These are phyloP conservation scores for Apaloderma vittatum DNA, from an alignment of 2,113 vertebrate genomes.

Conservation along the genomic window DNA sequence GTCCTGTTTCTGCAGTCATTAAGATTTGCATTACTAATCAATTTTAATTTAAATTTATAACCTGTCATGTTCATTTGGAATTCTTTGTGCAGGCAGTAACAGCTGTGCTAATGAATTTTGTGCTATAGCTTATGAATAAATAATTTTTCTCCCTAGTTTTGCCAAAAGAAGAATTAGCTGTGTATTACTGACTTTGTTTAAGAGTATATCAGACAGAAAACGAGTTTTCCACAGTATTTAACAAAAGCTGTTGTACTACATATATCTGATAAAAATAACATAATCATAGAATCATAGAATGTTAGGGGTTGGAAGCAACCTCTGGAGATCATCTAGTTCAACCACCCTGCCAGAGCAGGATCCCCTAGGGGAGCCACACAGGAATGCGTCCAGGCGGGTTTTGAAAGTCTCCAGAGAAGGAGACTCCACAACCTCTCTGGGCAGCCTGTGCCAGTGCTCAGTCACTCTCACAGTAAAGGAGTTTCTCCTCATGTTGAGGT, in stretches of 20 bases:
- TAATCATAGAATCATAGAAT: no score
- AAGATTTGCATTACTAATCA: conserved; percentile 68
- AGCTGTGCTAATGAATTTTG: conserved; percentile 74
- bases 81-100: conserved; percentile 58
- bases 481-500: no score
- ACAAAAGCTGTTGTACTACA: background rate
- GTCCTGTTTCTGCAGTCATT: conserved; percentile 39
- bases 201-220: background rate
- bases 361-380: no score
- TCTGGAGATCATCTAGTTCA: no score
- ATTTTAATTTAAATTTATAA: conserved; percentile 75
- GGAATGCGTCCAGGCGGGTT: no score
- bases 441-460: no score
- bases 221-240: background rate
- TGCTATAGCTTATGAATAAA: conserved; percentile 60
- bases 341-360: no score
- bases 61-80: conserved; percentile 61
- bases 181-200: background rate
- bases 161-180: background rate
- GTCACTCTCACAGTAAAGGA: no score
- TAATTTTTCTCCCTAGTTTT: conserved; percentile 30
- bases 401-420: no score
- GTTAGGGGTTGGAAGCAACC: no score
- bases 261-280: background rate
- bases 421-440: no score